Percentiles rank a stretch among this genome's conserved stretches.
Evolutionary conservation across 92 coral and sea anemone species (phyloP).

Genomic region (Umimayanthus kanabou): DNA sequence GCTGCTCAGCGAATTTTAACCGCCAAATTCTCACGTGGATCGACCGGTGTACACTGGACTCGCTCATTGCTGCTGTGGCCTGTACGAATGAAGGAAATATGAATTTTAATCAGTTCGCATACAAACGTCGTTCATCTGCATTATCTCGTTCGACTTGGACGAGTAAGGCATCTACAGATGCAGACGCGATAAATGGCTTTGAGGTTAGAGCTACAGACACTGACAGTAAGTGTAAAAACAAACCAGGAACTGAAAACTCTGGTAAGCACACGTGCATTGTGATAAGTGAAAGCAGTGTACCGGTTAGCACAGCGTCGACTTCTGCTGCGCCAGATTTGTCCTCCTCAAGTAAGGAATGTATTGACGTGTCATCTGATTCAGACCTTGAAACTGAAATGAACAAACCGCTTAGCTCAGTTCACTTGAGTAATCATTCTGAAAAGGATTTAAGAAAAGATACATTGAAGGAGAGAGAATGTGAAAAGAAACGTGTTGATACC

Average conservation of each 20-base stretch:
- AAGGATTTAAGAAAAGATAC: neutral
- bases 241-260: neutral
- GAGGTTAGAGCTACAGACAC: neutral
- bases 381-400: conserved; percentile 35
- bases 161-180: neutral
- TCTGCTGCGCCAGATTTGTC: neutral
- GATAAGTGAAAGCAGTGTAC: neutral
- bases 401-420: conserved; percentile 29
- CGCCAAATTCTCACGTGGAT: conserved; percentile 23
- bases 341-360: conserved; percentile 9
- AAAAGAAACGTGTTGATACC: neutral
- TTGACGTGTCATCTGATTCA: conserved; percentile 18
- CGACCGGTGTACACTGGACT: too few species aligned
- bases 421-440: neutral
- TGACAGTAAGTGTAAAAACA: neutral
- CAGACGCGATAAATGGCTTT: neutral
- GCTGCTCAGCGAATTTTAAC: neutral
- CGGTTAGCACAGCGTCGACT: neutral
- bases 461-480: neutral
- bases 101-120: conserved; percentile 30
- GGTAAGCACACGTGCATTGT: neutral
- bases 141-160: neutral
- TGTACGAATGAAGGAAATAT: neutral
- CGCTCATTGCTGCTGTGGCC: too few species aligned
- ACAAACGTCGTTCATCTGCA: conserved; percentile 17